Percentiles rank a stretch among this genome's conserved stretches.
Conservation (phyloP, 2,113 vertebrate species). For the Aviceda subcristata region DNA sequence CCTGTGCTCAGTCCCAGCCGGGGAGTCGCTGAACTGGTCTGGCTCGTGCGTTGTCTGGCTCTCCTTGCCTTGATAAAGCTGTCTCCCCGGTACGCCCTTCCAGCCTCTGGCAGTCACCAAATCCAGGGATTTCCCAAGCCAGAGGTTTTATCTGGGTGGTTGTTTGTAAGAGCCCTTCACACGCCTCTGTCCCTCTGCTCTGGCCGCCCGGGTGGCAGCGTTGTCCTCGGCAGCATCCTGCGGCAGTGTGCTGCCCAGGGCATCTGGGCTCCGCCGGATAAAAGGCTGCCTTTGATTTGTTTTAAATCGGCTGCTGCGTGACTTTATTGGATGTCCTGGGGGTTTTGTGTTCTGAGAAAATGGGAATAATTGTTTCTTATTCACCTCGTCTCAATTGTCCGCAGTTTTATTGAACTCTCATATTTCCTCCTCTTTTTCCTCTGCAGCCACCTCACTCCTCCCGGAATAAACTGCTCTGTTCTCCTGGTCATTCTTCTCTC, state of each 20-base stretch:
- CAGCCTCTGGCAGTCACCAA: background rate
- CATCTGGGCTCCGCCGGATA: background rate
- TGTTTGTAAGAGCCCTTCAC: background rate
- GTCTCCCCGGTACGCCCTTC: background rate
- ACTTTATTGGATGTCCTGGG: constrained; percentile 35
- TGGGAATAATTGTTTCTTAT: constrained; percentile 28
- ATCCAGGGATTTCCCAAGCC: background rate
- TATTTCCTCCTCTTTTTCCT: constrained; percentile 31
- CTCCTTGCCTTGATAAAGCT: too few species aligned
- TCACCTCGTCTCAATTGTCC: background rate
- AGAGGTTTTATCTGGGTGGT: fast-evolving
- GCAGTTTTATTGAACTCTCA: constrained; percentile 32
- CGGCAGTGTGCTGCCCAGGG: fast-evolving
- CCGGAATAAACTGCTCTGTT: constrained; percentile 22
- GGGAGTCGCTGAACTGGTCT: background rate
- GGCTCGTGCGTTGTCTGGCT: too few species aligned
- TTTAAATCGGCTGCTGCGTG: constrained; percentile 14
- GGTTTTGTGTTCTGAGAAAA: constrained; percentile 6
- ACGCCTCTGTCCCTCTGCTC: fast-evolving
- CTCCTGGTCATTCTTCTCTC: constrained; percentile 15
- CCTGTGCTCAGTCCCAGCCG: fast-evolving
- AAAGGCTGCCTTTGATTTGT: constrained; percentile 17
- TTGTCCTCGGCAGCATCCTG: background rate
- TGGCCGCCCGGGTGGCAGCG: background rate
- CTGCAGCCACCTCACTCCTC: background rate